Percentiles rank a stretch among this genome's conserved stretches.
Evolutionary conservation across 2,888 invertebrate genomes (phyloP).

Genomic region (Diarsia mendica): DNA sequence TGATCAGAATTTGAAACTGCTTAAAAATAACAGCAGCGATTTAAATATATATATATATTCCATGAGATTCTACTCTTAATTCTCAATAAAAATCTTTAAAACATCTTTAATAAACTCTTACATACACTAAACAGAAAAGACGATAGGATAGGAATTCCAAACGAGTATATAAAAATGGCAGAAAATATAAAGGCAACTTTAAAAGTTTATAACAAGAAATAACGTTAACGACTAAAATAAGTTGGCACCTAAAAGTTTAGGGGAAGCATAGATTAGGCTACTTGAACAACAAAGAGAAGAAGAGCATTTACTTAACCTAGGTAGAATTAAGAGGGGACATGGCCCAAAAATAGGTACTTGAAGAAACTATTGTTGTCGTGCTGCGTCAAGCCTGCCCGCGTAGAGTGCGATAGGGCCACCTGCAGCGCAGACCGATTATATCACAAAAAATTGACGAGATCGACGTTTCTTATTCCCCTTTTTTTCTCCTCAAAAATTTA

Average conservation of each 20-base stretch:
- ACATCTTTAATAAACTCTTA: conserved; percentile 55
- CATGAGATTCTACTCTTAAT: conserved; percentile 9
- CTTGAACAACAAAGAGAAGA: conserved; percentile 54
- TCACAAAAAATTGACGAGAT: no score
- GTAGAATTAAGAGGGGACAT: not conserved
- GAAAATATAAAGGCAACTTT: conserved; percentile 61
- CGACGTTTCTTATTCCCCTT: no score
- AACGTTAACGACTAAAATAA: conserved; percentile 52
- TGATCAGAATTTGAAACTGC: conserved; percentile 24
- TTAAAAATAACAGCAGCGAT: conserved; percentile 29
- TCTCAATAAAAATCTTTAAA: conserved; percentile 41
- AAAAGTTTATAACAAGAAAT: conserved; percentile 52
- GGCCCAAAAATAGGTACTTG: no score
- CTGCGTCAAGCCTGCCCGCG: no score
- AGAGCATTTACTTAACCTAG: conserved; percentile 30
- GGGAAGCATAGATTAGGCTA: conserved; percentile 62
- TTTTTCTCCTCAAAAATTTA: no score
- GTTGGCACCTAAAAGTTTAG: conserved; percentile 70
- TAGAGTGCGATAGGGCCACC: no score
- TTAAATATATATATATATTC: conserved; percentile 10
- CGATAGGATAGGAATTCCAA: conserved; percentile 54
- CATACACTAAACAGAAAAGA: conserved; percentile 47
- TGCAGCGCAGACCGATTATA: no score
- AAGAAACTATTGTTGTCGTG: no score
- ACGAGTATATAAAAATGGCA: conserved; percentile 58